Evolutionary conservation across 2,888 invertebrate species (phyloP), one percentile per base, ranked within the genome.

Genomic region (Zeuzera pyrina): DNA sequence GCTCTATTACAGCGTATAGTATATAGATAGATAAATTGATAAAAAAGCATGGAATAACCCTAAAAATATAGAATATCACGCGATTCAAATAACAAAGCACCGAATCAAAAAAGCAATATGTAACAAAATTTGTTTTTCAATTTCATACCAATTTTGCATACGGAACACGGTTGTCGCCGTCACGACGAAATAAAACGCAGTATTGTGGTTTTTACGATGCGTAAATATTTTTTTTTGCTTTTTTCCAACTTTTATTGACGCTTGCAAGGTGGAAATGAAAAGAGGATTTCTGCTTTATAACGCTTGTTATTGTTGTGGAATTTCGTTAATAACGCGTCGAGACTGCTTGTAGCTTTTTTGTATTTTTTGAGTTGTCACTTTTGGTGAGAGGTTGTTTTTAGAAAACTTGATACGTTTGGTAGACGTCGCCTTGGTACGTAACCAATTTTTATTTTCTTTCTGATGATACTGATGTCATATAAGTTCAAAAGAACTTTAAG

Each of bases 111-210:
- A 79, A 73, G 77, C 83, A 83, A 83, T 83, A 83, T 78, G 79
- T 76, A 79, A 77, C 77, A 70, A 78, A n/a, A 83, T 83, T 83
- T 81, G 81, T 79, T 77, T 83, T 83, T 83, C 83, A 83, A 83
- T 83, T 83, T 73, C 77, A 66, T 63, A 69, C 77, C 83, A 81
- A 83, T 79, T 83, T 83, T 83, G 77, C 81, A 79, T 83, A 78
- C 76, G 57, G 63, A 46, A 57, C 62, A 61, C 58, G 67, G 57
- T 41, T 48, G 43, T 38, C 48, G 55, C 51, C n/a, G 52, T 51
- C 57, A 49, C 47, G 57, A 55, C 47, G 65, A 70, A 78, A 79
- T 78, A 76, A 79, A 78, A 69, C 55, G 45, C 47, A 46, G 54
- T 60, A 76, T 76, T 76, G 78, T 71, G 74, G 73, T 70, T 76